Evolutionary conservation across 2,888 invertebrate species (phyloP), one percentile per base, ranked within the genome.

Genomic region (Drepana falcataria): DNA sequence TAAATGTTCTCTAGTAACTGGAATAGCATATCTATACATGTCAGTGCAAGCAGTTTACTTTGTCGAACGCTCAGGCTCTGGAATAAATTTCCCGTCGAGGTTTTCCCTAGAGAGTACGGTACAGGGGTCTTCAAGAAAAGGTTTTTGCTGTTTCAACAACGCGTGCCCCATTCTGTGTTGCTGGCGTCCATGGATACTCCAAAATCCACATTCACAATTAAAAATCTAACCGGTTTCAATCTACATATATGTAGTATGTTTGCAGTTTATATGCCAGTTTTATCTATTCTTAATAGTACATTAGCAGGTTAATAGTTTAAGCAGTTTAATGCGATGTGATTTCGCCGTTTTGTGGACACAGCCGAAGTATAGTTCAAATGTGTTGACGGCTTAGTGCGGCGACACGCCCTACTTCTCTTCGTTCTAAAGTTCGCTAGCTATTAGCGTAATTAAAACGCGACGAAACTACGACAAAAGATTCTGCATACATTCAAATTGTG

Each of bases 371-470:
- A 61, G 66, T 71, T 76, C 70, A 74, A 77, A 79, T 73, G 68
- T 71, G 70, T 75, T 77, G 83, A 72, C 69, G 73, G 76, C 79
- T 77, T 79, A 75, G 75, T 75, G 76, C 73, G 75, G 74, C 74
- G 73, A 81, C 76, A 79, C 81, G 89, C 79, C 85, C 88, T 83
- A 89, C 80, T 89, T 88, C 78, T 72, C 21, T 21, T 21, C 85
- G 71, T 68, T 73, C 67, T 76, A 76, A 81, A 83, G 78, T 81
- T 82, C 75, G 79, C 79, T 73, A 64, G 87, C 90, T 89, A 87
- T 89, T 89, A 89, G 86, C 87, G 81, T 87, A 87, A 90, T 90
- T 89, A 89, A 89, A 89, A 85, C 85, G 76, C 82, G 75, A 75
- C 78, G 69, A 77, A 82, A 81, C 77, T 84, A 79, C 9, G 44